phyloP scores from a whole-genome alignment of 2,113 vertebrate genomes.

The Pachycephala philippinensis region DNA sequence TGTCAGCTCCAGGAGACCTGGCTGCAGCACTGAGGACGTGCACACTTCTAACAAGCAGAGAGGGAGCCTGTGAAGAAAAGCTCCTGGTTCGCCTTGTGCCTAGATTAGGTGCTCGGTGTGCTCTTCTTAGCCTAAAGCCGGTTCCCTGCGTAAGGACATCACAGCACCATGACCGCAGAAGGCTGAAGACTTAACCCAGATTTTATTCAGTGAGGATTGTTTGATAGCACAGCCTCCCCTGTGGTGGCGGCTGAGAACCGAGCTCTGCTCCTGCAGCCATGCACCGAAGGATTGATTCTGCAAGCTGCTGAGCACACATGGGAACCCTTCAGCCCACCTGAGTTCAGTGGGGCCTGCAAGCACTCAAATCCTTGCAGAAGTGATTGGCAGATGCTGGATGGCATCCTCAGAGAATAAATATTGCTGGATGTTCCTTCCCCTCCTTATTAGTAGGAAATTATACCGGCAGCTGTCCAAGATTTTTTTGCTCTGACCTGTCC shows the following conservation, averaged over 20 bases:
- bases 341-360: not conserved
- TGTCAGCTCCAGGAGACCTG: not conserved
- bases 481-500: constrained; percentile 10
- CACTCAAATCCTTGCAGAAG: constrained; percentile 11
- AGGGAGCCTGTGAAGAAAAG: not conserved
- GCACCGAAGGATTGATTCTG: not conserved
- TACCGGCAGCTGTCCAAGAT: constrained; percentile 21
- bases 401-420: constrained; percentile 20
- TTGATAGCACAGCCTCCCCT: not conserved
- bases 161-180: not conserved
- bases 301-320: not conserved
- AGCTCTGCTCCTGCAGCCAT: not conserved
- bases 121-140: not conserved
- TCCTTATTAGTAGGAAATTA: constrained; percentile 50
- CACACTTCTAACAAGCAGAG: not conserved
- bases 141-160: not conserved
- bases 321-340: constrained; percentile 37
- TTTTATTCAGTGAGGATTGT: not conserved
- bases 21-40: fast-evolving
- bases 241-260: not conserved
- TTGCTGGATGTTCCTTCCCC: constrained; percentile 16
- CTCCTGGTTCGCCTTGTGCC: not conserved
- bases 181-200: constrained; percentile 20
- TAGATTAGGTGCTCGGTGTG: not conserved
- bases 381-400: constrained; percentile 40